Evolutionary conservation across 2,888 invertebrate species (phyloP).

Genomic region (Metellina segmentata): DNA sequence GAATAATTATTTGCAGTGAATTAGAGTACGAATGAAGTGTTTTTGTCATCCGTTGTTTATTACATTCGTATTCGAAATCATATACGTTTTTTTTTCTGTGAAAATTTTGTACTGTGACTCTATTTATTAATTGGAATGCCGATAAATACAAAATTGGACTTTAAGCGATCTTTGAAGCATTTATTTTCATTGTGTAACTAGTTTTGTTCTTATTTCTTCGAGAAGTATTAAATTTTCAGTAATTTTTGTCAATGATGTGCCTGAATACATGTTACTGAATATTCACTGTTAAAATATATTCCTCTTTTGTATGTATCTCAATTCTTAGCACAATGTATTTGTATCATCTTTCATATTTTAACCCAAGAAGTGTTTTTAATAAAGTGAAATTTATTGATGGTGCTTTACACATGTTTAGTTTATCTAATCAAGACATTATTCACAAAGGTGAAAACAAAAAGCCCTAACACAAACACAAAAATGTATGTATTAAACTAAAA

Average conservation of each 20-base stretch:
- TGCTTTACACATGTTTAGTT: constrained; percentile 1
- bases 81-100: too few relatives aligned
- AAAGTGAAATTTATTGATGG: constrained; percentile 22
- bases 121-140: too few relatives aligned
- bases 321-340: constrained; percentile 14
- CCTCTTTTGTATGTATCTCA: not conserved
- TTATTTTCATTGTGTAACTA: not conserved
- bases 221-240: not conserved
- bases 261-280: not conserved
- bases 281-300: not conserved
- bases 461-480: too few relatives aligned
- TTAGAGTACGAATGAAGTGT: too few relatives aligned
- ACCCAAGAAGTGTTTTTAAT: constrained; percentile 27
- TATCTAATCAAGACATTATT: not conserved
- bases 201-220: not conserved
- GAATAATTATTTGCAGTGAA: too few relatives aligned
- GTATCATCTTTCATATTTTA: constrained; percentile 44
- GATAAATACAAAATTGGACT: too few relatives aligned
- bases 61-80: too few relatives aligned
- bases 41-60: too few relatives aligned
- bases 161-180: too few relatives aligned
- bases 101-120: too few relatives aligned
- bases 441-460: too few relatives aligned
- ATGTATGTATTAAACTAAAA: too few relatives aligned
- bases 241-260: not conserved